Conservation (phyloP, 2,888 invertebrate genomes). For the Oligia strigilis region DNA sequence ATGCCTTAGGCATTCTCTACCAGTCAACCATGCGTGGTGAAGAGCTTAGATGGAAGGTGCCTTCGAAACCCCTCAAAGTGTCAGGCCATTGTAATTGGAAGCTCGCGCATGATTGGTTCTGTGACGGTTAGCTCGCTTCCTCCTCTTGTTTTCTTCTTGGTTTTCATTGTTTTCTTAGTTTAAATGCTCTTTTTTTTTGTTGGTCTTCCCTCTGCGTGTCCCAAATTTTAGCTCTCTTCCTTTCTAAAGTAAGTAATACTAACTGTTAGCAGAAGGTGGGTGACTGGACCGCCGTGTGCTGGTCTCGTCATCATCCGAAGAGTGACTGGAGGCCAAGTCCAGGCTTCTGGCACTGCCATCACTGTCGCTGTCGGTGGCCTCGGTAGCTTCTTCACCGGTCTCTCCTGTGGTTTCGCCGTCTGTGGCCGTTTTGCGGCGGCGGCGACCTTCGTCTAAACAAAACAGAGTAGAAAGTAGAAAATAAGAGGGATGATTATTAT, state of each 20-base stretch:
- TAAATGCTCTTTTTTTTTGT: no score
- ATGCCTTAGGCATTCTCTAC: no score
- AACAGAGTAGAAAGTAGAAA: background rate
- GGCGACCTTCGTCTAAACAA: slow-evolving; percentile 78
- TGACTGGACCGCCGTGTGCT: slow-evolving; percentile 75
- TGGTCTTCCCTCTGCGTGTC: no score
- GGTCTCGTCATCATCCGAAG: slow-evolving; percentile 96
- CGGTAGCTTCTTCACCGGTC: slow-evolving; percentile 81
- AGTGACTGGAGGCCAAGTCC: slow-evolving; percentile 98
- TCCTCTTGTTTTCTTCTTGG: no score
- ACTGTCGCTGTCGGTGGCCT: slow-evolving; percentile 95
- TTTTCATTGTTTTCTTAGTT: no score
- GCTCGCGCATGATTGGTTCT: no score
- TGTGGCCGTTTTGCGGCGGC: slow-evolving; percentile 78
- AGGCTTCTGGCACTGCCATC: slow-evolving; percentile 95
- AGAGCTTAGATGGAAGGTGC: no score
- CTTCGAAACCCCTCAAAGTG: no score
- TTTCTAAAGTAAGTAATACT: slow-evolving; percentile 22
- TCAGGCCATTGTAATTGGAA: no score
- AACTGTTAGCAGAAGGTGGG: slow-evolving; percentile 72
- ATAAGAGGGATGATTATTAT: background rate
- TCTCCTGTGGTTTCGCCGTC: slow-evolving; percentile 52
- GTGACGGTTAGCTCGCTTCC: no score
- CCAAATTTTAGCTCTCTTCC: background rate
- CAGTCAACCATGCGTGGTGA: no score